Conservation (phyloP, 2,113 vertebrate genomes). For the Rhabdomys dilectus region DNA sequence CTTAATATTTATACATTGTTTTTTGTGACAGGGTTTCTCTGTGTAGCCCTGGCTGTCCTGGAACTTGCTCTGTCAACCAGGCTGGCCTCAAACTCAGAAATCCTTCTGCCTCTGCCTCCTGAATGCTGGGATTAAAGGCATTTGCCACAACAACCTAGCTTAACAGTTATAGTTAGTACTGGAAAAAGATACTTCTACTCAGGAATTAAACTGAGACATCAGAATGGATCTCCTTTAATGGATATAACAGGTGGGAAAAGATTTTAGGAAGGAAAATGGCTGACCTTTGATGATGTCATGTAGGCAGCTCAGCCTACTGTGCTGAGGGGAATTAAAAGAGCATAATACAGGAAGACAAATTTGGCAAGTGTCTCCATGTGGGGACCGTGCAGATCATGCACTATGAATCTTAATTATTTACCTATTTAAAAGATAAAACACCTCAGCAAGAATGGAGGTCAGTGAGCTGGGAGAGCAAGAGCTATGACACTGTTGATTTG, state of each 20-base stretch:
- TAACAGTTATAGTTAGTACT: not conserved
- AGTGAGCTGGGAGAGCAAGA: conserved; percentile 40
- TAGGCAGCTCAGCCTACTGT: not conserved
- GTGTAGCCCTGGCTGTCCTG: not conserved
- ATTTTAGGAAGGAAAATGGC: conserved; percentile 32
- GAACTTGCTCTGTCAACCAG: not conserved
- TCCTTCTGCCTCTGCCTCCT: not conserved
- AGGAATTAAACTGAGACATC: conserved; percentile 24
- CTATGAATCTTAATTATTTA: conserved; percentile 50
- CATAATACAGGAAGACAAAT: conserved; percentile 7
- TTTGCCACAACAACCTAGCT: not conserved
- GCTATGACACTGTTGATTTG: conserved; percentile 33
- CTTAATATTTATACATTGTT: not conserved
- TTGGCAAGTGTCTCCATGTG: conserved; percentile 11
- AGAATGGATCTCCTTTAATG: conserved; percentile 49
- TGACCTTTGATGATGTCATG: not conserved
- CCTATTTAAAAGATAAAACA: conserved; percentile 45
- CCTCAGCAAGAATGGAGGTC: conserved; percentile 33
- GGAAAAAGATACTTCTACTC: conserved; percentile 22
- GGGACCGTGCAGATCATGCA: not conserved
- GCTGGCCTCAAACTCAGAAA: not conserved
- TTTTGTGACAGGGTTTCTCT: not conserved
- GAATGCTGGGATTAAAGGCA: not conserved
- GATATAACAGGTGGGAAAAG: not conserved
- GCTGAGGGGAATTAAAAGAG: not conserved